Base-by-base conservation (phyloP, 2,797 vertebrate species). In the Rhinella marina region DNA sequence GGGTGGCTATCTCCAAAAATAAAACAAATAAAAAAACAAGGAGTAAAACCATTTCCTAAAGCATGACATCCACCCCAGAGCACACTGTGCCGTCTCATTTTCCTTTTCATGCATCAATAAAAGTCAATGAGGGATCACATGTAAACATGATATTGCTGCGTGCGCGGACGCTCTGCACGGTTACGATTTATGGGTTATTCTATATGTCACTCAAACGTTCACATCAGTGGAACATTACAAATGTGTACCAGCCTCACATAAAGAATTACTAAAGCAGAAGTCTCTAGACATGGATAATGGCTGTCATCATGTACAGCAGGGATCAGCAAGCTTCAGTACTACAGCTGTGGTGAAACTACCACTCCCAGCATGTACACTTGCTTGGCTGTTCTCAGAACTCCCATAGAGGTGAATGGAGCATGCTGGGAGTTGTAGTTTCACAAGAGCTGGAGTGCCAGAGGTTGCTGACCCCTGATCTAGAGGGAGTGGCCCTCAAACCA, bases 121-220 rank as follows among this genome's bases (percentile, higher is more conserved):
- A 66, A 70, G 4, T 56, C 27, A 82, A 70, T 70, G 81, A 82
- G 27, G n/a, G 17, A 32, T 72, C 64, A 72, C 81, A 83, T 83
- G 50, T 54, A 77, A 77, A 29, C 81, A 72, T 83, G 54, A 72
- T 50, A 56, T 32, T 82, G 48, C 62, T 70, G 3, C n/a, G 54
- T 14, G 32, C 27, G 25, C 52, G 17, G 52, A 16, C 16, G 17
- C 2, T 16, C 79, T 62, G 57, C 29, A 41, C 12, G 11, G n/a
- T 27, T 27, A 10, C 17, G 41, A 82, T 54, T 54, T 82, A 82
- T 54, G 32, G 8, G 32, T 12, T 48, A 21, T 72, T 9, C 14
- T 68, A 68, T 8, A 32, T 19, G 66, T 70, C 66, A 29, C 17
- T 17, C 3, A 2, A 73, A 73, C 23, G 66, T 32, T 29, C 66